These are phyloP conservation scores for Stomatorhinus ivindoensis DNA, from an alignment of 2,113 vertebrate species.

Conservation along the genomic window DNA sequence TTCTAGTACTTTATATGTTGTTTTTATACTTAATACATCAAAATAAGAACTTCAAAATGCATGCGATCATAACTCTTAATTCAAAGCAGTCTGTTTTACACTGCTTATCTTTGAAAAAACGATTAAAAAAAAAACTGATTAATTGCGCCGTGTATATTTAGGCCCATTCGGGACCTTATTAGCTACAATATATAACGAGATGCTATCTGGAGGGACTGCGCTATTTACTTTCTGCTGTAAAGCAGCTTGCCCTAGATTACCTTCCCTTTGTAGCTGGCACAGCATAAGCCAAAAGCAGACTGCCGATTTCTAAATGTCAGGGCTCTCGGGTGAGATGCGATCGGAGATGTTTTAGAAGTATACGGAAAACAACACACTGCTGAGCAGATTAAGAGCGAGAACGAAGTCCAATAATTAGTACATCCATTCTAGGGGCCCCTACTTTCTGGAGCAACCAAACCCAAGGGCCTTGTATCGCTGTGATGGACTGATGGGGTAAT, in stretches of 20 bases:
- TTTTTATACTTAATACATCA: constrained; percentile 1
- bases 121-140: constrained; percentile 6
- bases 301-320: not conserved
- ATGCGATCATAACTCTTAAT: not conserved
- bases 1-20: not conserved
- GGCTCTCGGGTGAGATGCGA: not conserved
- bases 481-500: not conserved
- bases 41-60: not conserved
- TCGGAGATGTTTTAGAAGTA: constrained; percentile 1
- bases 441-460: not conserved
- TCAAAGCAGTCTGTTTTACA: not conserved
- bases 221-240: not conserved
- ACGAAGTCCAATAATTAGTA: not conserved
- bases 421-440: not conserved
- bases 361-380: not conserved
- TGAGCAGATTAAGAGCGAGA: not conserved
- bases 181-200: constrained; percentile 8
- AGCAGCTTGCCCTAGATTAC: not conserved
- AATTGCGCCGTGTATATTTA: not conserved
- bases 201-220: not conserved
- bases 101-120: not conserved
- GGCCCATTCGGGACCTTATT: constrained; percentile 3
- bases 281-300: constrained; percentile 1
- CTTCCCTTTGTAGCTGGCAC: not conserved
- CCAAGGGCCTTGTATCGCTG: not conserved